Evolutionary conservation across 2,113 vertebrate species (phyloP).

Genomic region (Struthio camelus): DNA sequence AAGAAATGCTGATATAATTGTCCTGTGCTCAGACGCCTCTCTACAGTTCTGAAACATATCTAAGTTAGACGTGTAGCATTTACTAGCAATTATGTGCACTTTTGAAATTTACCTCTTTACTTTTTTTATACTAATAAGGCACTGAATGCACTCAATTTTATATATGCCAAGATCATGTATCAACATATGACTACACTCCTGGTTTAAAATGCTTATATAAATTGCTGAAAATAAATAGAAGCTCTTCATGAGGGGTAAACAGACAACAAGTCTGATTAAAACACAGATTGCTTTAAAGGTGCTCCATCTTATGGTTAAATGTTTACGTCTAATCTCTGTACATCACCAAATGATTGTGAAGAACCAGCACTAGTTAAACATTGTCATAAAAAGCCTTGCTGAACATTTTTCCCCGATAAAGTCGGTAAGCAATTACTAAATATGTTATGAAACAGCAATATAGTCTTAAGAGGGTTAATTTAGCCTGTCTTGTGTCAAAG

Average conservation of each 20-base stretch:
- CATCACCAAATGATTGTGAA: neutral
- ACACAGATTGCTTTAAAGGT: neutral
- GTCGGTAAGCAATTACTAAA: conserved; percentile 27
- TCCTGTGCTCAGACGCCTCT: neutral
- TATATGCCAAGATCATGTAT: neutral
- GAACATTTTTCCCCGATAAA: neutral
- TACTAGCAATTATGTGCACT: neutral
- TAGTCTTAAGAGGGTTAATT: conserved; percentile 68
- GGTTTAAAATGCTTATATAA: neutral
- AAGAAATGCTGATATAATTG: neutral
- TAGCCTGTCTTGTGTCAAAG: conserved; percentile 52
- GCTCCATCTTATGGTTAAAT: neutral
- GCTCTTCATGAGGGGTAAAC: neutral
- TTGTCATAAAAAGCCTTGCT: neutral
- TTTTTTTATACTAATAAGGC: neutral
- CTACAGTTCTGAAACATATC: neutral
- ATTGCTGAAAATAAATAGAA: neutral
- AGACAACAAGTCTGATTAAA: neutral
- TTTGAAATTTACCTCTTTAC: neutral
- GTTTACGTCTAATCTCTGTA: neutral
- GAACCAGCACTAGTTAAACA: neutral
- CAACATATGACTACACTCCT: neutral
- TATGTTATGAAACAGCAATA: neutral
- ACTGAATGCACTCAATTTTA: neutral
- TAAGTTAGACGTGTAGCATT: neutral